phyloP scores from a whole-genome alignment of 2,113 vertebrate species.

The Epinephelus moara region DNA sequence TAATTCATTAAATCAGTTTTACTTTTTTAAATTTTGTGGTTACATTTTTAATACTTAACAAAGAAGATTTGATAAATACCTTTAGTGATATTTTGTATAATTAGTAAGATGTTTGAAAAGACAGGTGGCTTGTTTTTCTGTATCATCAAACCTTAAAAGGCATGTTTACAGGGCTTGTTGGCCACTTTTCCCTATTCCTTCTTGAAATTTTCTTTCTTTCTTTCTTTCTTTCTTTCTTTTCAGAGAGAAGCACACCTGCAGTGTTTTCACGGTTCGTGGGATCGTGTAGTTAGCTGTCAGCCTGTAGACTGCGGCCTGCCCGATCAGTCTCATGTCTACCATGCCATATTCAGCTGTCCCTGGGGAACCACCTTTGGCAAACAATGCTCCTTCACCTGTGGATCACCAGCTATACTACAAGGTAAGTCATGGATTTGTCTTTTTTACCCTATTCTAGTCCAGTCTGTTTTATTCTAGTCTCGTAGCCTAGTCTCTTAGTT shows the following conservation, averaged over 20 bases:
- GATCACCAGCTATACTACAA: slow-evolving; percentile 95
- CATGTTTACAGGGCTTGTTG: background rate
- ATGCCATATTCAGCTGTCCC: slow-evolving; percentile 91
- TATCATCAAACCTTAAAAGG: background rate
- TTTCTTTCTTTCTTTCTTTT: background rate
- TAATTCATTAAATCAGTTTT: background rate
- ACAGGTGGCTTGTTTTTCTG: background rate
- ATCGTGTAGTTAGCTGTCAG: slow-evolving; percentile 88
- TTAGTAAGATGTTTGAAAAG: background rate
- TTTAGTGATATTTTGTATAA: background rate
- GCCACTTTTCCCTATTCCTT: background rate
- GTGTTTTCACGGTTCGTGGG: slow-evolving; percentile 90
- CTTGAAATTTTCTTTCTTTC: background rate
- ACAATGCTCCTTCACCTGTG: slow-evolving; percentile 91
- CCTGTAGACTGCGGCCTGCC: slow-evolving; percentile 90
- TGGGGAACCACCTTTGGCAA: slow-evolving; percentile 89
- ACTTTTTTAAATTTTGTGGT: background rate
- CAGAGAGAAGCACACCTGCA: slow-evolving; percentile 85
- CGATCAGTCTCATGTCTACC: slow-evolving; percentile 88
- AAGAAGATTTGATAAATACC: background rate
- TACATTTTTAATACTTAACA: background rate
- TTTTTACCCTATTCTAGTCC: background rate
- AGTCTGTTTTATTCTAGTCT: too few relatives aligned
- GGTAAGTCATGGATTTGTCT: slow-evolving; percentile 79
- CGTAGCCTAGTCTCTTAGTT: too few relatives aligned